A percentile compares a stretch with the other conserved stretches of the same genome.
These are phyloP conservation scores for Tachina fera DNA, from an alignment of 2,888 invertebrate genomes.

Conservation along the genomic window DNA sequence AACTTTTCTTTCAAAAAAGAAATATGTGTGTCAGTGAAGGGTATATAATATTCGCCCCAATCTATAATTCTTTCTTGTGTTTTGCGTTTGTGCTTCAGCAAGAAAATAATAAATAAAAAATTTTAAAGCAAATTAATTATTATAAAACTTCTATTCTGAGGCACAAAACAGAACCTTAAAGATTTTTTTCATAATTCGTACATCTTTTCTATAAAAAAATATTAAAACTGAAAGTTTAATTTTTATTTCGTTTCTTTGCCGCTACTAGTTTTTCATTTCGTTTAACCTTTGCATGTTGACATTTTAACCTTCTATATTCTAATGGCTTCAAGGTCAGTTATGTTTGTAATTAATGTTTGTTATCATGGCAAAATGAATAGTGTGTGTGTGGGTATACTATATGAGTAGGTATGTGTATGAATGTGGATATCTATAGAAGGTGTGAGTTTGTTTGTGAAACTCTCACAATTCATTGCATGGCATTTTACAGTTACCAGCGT, in stretches of 20 bases:
- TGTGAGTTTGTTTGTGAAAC: not conserved
- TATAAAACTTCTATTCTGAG: not conserved
- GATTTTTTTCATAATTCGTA: not conserved
- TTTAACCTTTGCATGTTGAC: constrained; percentile 71
- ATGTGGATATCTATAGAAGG: constrained; percentile 1
- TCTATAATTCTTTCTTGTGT: not conserved
- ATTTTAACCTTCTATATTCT: constrained; percentile 67
- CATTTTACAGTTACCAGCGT: not conserved
- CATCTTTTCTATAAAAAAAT: constrained; percentile 14
- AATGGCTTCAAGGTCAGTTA: constrained; percentile 68
- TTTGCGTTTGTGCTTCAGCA: too few species aligned
- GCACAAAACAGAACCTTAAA: not conserved
- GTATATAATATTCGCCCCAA: not conserved
- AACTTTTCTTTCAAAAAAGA: too few species aligned
- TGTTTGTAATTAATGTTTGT: constrained; percentile 66
- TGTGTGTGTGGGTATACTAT: not conserved
- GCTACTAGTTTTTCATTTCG: constrained; percentile 10
- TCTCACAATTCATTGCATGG: not conserved
- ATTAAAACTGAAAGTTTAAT: constrained; percentile 42
- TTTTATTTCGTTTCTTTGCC: constrained; percentile 31
- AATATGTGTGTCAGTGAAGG: too few species aligned
- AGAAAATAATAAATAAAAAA: not conserved
- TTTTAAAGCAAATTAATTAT: not conserved
- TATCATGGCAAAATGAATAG: constrained; percentile 54
- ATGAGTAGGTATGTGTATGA: not conserved